A percentile compares a stretch with the other conserved stretches of the same genome.
Evolutionary conservation across 2,113 vertebrate species (phyloP).

Genomic region (Numenius arquata): DNA sequence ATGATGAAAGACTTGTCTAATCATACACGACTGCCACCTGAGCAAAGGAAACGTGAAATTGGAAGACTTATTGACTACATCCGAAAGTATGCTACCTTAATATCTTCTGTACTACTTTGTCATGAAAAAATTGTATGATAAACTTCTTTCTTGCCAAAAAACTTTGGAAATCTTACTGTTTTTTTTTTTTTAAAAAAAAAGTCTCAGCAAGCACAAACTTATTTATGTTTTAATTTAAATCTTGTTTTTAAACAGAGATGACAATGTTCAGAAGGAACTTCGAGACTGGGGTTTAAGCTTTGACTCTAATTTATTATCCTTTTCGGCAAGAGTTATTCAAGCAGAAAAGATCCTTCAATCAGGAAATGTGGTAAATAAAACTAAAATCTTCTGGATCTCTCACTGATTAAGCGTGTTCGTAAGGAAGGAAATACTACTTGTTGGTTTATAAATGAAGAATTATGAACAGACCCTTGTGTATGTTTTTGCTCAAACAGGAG

Average conservation of each 20-base stretch:
- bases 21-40: conserved; percentile 85
- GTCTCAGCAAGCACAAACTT: neutral
- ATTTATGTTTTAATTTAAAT: neutral
- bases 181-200: neutral
- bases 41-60: conserved; percentile 82
- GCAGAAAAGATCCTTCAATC: conserved; percentile 87
- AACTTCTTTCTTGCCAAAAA: neutral
- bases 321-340: conserved; percentile 85
- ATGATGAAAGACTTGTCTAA: conserved; percentile 89
- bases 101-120: neutral
- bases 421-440: neutral
- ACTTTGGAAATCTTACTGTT: neutral
- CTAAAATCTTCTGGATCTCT: neutral
- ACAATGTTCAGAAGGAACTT: conserved; percentile 83
- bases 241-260: conserved; percentile 73
- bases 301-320: conserved; percentile 80
- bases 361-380: conserved; percentile 73
- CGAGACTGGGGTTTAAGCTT: conserved; percentile 90
- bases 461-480: too few species aligned
- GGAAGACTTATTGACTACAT: conserved; percentile 79
- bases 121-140: fast-evolving
- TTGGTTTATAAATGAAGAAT: neutral
- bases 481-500: neutral
- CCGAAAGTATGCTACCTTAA: conserved; percentile 68
- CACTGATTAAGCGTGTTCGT: neutral